These are phyloP conservation scores for Cyprinus carpio DNA, from an alignment of 2,113 vertebrate genomes.

Conservation along the genomic window DNA sequence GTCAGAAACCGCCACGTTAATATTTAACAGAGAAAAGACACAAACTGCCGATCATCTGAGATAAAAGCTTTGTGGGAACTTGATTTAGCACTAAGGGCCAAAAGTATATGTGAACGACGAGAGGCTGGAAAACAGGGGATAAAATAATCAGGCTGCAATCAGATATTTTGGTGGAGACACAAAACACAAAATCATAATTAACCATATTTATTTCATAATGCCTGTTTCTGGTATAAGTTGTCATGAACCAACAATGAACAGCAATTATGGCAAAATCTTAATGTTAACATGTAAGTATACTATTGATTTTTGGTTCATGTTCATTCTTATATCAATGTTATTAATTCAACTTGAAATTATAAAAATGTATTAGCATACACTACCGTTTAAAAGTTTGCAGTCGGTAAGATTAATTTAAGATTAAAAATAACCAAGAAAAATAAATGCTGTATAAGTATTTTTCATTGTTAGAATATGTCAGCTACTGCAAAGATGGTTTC, in stretches of 20 bases:
- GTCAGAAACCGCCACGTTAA: not conserved
- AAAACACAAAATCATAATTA: not conserved
- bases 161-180: not conserved
- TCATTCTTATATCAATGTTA: too few species aligned
- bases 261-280: not conserved
- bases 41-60: not conserved
- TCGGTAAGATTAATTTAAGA: too few species aligned
- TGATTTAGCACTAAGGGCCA: not conserved
- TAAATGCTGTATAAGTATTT: not conserved
- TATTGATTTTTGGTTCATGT: too few species aligned
- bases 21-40: constrained; percentile 4
- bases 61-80: not conserved
- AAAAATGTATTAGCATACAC: too few species aligned
- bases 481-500: not conserved
- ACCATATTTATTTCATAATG: not conserved
- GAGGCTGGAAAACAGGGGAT: not conserved
- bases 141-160: not conserved
- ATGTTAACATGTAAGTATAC: too few species aligned
- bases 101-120: not conserved
- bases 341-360: too few species aligned
- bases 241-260: not conserved
- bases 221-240: not conserved
- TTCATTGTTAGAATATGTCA: not conserved
- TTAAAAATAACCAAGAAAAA: too few species aligned
- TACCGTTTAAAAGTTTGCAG: too few species aligned